Evolutionary conservation across 2,113 vertebrate species (phyloP).

Genomic region (Antechinus stuartii): DNA sequence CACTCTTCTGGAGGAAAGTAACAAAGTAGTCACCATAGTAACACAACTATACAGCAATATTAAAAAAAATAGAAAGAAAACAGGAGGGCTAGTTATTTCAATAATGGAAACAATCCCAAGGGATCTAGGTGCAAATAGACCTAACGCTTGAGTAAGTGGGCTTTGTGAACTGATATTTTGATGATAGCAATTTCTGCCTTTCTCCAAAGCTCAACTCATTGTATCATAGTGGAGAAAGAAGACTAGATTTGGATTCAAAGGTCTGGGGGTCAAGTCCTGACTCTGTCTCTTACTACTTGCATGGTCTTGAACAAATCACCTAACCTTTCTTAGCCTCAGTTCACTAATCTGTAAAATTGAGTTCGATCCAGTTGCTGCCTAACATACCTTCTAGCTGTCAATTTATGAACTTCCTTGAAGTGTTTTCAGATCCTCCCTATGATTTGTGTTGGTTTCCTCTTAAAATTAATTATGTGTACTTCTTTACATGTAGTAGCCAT

Average conservation of each 20-base stretch:
- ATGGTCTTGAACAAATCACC: background rate
- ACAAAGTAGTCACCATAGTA: background rate
- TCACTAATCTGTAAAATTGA: background rate
- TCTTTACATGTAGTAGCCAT: background rate
- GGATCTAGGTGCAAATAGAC: background rate
- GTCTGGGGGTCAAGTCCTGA: background rate
- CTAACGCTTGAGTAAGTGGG: background rate
- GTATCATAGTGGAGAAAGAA: background rate
- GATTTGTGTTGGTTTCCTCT: background rate
- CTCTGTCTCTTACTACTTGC: background rate
- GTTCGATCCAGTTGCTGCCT: background rate
- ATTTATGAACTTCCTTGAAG: background rate
- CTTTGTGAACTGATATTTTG: background rate
- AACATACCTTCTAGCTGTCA: background rate
- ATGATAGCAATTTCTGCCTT: background rate
- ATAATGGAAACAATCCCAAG: background rate
- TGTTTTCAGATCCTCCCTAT: background rate
- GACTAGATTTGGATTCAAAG: background rate
- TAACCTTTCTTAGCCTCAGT: background rate
- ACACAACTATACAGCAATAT: background rate
- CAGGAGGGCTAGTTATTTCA: background rate
- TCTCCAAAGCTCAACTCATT: background rate
- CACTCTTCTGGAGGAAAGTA: background rate
- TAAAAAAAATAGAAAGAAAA: background rate
- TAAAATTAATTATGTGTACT: background rate